These are phyloP conservation scores for Trichogramma evanescens DNA, from an alignment of 2,888 invertebrate genomes.

Conservation along the genomic window DNA sequence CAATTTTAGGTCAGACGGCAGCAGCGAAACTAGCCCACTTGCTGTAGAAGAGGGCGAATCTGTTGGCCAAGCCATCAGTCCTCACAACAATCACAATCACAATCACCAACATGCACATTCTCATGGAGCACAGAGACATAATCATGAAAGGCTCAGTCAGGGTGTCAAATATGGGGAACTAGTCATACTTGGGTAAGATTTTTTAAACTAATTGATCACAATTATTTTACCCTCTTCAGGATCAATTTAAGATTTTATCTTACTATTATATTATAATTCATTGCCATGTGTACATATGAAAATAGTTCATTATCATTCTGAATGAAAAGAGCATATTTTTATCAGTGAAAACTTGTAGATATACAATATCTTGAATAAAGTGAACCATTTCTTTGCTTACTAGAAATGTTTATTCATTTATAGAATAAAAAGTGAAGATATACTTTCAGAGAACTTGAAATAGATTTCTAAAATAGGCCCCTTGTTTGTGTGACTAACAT, in stretches of 20 bases:
- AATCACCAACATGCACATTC: slow-evolving; percentile 37
- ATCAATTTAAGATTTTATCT: too few species aligned
- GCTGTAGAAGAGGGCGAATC: slow-evolving; percentile 45
- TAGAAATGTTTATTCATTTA: too few species aligned
- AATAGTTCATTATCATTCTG: neutral
- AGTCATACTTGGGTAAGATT: slow-evolving; percentile 81
- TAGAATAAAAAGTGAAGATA: too few species aligned
- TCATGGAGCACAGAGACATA: slow-evolving; percentile 49
- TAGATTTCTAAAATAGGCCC: too few species aligned
- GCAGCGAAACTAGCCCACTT: slow-evolving; percentile 46
- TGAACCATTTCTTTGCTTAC: too few species aligned
- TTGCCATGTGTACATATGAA: neutral
- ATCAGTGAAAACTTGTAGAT: too few species aligned
- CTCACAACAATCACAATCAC: slow-evolving; percentile 41
- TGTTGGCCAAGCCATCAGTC: slow-evolving; percentile 44
- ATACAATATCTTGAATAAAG: too few species aligned
- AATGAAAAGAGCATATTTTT: too few species aligned
- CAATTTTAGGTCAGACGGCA: slow-evolving; percentile 43
- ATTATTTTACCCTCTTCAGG: too few species aligned
- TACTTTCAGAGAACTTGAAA: too few species aligned
- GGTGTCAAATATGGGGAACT: slow-evolving; percentile 85
- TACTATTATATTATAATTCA: neutral
- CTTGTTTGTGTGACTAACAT: too few species aligned
- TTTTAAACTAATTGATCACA: neutral
- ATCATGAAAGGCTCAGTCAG: slow-evolving; percentile 72